phyloP scores from a whole-genome alignment of 2,797 vertebrate genomes.

The Rallus crepitans region DNA sequence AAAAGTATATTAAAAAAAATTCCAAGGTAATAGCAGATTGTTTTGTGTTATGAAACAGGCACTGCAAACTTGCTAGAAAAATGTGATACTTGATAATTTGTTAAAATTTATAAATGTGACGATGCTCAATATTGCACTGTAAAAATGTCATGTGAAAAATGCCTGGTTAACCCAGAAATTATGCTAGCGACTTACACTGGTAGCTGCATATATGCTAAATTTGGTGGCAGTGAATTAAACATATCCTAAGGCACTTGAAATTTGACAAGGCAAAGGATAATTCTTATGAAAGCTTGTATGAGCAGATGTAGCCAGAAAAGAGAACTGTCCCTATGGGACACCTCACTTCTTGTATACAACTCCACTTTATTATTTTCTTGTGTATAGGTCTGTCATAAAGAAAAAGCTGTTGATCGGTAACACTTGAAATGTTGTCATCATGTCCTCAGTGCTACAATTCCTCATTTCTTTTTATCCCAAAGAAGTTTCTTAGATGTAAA shows the following conservation, averaged over 20 bases:
- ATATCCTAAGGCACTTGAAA: constrained; percentile 43
- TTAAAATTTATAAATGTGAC: constrained; percentile 12
- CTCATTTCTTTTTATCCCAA: background rate
- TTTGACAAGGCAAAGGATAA: constrained; percentile 53
- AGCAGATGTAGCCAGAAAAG: constrained; percentile 42
- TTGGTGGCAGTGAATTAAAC: constrained; percentile 51
- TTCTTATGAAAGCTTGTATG: constrained; percentile 50
- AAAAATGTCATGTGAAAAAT: background rate
- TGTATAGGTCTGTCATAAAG: background rate
- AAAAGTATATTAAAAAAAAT: background rate
- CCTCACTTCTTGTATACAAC: background rate
- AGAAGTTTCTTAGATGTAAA: background rate
- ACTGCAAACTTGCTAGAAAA: background rate
- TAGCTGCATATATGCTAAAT: constrained; percentile 24
- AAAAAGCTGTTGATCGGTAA: background rate
- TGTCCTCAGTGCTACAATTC: background rate
- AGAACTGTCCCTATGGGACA: constrained; percentile 15
- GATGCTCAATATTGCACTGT: background rate
- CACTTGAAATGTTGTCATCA: background rate
- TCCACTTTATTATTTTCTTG: constrained; percentile 13
- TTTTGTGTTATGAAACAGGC: background rate
- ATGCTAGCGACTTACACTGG: background rate
- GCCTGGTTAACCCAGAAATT: constrained; percentile 38
- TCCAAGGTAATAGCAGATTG: background rate
- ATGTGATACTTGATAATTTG: background rate